Conservation (phyloP, 1,140 invertebrate species). For the Drosophila guanche region DNA sequence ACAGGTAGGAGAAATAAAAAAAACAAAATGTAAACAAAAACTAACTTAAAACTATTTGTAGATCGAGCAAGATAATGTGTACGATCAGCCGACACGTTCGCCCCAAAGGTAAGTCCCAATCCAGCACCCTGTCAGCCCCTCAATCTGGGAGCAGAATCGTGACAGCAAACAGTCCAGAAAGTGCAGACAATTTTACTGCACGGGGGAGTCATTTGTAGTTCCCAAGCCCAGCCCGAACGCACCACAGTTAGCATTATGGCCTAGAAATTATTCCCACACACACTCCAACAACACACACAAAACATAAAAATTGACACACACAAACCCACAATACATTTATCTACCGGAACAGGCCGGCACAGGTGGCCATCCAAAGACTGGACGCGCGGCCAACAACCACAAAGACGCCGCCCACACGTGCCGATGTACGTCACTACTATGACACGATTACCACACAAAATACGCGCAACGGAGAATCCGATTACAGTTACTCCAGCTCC, state of each 20-base stretch:
- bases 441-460: conserved; percentile 50
- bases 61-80: conserved; percentile 79
- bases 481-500: conserved; percentile 61
- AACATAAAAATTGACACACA: conserved; percentile 66
- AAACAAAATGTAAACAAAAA: not conserved
- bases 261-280: conserved; percentile 27
- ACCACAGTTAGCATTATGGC: conserved; percentile 1
- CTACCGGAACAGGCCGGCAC: conserved; percentile 49
- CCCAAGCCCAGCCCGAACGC: not conserved
- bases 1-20: conserved; percentile 54
- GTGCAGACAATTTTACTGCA: conserved; percentile 24
- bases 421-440: conserved; percentile 60
- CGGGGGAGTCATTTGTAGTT: conserved; percentile 4
- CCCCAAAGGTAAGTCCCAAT: conserved; percentile 83
- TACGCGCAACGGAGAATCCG: conserved; percentile 22
- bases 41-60: conserved; percentile 15
- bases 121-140: not conserved
- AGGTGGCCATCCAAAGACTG: conserved; percentile 60
- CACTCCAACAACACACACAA: conserved; percentile 20
- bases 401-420: conserved; percentile 36
- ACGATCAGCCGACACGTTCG: conserved; percentile 77
- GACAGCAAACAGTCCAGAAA: conserved; percentile 33
- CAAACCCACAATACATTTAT: conserved; percentile 56
- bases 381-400: conserved; percentile 27
- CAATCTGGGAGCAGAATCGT: conserved; percentile 5